Evolutionary conservation across 2,797 vertebrate genomes (phyloP).

Genomic region (Nyctalus aviator): DNA sequence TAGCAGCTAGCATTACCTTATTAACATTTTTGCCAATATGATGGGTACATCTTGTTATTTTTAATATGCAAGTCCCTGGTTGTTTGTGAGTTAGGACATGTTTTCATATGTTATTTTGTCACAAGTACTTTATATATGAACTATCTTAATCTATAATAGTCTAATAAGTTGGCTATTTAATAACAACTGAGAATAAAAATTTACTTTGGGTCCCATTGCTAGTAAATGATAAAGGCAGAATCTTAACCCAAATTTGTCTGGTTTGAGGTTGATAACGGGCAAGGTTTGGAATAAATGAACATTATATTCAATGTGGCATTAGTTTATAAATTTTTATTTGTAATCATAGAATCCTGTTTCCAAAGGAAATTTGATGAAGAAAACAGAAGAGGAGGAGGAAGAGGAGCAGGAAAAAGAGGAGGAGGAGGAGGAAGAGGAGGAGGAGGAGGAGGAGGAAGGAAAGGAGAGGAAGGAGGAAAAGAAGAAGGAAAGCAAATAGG

Average conservation of each 20-base stretch:
- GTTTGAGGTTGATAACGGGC: not conserved
- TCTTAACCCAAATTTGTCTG: not conserved
- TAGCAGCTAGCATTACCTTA: not conserved
- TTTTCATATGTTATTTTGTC: not conserved
- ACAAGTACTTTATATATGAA: not conserved
- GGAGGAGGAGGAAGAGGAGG: not conserved
- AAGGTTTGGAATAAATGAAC: not conserved
- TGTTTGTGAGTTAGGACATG: not conserved
- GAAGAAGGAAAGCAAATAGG: not conserved
- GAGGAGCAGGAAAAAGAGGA: not conserved
- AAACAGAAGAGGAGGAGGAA: not conserved
- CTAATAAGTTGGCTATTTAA: not conserved
- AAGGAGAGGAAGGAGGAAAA: not conserved
- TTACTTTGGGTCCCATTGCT: not conserved
- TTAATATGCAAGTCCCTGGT: not conserved
- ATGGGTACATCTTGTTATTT: not conserved
- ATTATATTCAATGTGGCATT: not conserved
- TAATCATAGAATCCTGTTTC: not conserved
- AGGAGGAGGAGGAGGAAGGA: not conserved
- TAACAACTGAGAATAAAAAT: not conserved
- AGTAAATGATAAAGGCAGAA: not conserved
- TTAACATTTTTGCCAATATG: conserved; percentile 5
- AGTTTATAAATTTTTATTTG: not conserved
- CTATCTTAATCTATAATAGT: not conserved
- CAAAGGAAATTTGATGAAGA: not conserved